A percentile compares a stretch with the other conserved stretches of the same genome.
Evolutionary conservation across 1,140 invertebrate genomes (phyloP).

Genomic region (Neodiprion lecontei): DNA sequence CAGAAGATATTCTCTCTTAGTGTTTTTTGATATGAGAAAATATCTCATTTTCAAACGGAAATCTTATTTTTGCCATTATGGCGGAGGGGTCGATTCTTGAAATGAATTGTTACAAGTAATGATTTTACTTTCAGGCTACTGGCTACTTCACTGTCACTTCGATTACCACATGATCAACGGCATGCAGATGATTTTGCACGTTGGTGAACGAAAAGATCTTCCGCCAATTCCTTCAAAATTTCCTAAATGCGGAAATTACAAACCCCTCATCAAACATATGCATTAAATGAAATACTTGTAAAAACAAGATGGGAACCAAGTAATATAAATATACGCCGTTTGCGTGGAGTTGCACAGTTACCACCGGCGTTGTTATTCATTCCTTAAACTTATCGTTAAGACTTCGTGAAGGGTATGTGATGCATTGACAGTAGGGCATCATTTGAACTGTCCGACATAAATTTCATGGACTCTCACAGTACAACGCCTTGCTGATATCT

Average conservation of each 20-base stretch:
- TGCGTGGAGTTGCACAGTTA: background rate
- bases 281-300: background rate
- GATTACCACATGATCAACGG: constrained; percentile 60
- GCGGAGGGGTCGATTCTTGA: background rate
- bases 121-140: constrained; percentile 48
- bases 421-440: no score
- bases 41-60: no score
- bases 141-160: constrained; percentile 66
- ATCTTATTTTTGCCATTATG: background rate
- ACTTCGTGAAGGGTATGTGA: background rate
- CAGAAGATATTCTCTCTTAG: no score
- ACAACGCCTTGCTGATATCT: no score
- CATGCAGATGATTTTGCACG: constrained; percentile 62
- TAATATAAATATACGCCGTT: background rate
- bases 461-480: no score
- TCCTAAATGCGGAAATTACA: constrained; percentile 54
- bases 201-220: constrained; percentile 55
- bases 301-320: constrained; percentile 1
- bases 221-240: constrained; percentile 55
- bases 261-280: background rate
- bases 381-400: background rate
- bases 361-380: background rate
- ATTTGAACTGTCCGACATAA: no score
- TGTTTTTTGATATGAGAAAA: no score
- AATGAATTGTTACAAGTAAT: background rate